Evolutionary conservation across 2,888 invertebrate species (phyloP).

Genomic region (Aphodius sticticus): DNA sequence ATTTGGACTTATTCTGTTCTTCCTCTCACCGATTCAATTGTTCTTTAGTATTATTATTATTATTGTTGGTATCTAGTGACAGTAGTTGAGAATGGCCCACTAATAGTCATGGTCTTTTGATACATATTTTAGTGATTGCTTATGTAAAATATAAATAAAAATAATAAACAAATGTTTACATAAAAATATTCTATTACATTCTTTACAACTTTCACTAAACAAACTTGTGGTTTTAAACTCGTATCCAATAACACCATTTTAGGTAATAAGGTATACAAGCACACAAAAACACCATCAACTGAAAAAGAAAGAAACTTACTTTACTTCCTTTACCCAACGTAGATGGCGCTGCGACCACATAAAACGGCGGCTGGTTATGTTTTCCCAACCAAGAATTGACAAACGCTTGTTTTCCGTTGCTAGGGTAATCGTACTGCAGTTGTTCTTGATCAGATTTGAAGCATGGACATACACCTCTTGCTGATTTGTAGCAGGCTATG

Average conservation of each 20-base stretch:
- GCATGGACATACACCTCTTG: constrained; percentile 66
- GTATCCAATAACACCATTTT: neutral
- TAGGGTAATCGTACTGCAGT: constrained; percentile 28
- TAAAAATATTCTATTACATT: too few species aligned
- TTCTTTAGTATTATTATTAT: too few species aligned
- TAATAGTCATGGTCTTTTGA: too few species aligned
- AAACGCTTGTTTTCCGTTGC: constrained; percentile 56
- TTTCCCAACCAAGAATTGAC: constrained; percentile 68
- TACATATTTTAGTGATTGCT: too few species aligned
- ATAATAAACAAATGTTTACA: too few species aligned
- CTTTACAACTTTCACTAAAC: neutral
- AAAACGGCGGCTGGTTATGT: constrained; percentile 54
- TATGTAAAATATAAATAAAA: too few species aligned
- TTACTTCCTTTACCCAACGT: constrained; percentile 44
- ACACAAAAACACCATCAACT: neutral
- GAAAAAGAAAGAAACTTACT: constrained; percentile 38
- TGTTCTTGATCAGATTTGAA: constrained; percentile 59
- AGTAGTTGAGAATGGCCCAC: too few species aligned
- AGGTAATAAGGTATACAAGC: neutral
- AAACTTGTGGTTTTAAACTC: neutral
- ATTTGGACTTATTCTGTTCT: too few species aligned
- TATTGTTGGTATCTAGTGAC: too few species aligned
- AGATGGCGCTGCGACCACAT: constrained; percentile 52
- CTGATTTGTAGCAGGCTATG: constrained; percentile 64
- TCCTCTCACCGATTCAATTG: too few species aligned